Conservation (phyloP, 2,113 vertebrate species). For the Ceyx margarethae region DNA sequence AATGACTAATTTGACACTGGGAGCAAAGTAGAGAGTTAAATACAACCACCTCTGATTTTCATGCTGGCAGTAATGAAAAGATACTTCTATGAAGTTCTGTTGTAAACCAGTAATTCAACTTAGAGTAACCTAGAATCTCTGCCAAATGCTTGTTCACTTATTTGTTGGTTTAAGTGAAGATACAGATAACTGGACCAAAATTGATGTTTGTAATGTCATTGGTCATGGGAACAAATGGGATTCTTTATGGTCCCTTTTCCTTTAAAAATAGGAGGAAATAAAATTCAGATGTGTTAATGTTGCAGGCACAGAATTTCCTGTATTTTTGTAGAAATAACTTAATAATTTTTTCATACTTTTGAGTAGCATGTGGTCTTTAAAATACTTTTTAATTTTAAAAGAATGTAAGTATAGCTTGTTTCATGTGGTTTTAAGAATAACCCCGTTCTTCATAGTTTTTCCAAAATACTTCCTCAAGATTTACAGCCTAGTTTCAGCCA, state of each 20-base stretch:
- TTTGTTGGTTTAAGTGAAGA: constrained; percentile 19
- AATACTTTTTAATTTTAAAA: constrained; percentile 2
- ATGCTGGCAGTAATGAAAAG: not conserved
- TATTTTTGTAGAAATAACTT: constrained; percentile 5
- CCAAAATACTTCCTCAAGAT: not conserved
- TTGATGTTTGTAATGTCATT: not conserved
- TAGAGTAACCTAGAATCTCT: constrained; percentile 43
- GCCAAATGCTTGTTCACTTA: constrained; percentile 6
- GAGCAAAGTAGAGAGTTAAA: not conserved
- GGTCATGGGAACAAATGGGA: constrained; percentile 7
- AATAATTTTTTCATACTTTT: not conserved
- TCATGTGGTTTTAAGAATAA: constrained; percentile 12
- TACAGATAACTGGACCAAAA: constrained; percentile 1
- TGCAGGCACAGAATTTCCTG: not conserved
- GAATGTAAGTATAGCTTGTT: not conserved
- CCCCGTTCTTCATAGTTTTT: not conserved
- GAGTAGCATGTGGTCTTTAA: not conserved
- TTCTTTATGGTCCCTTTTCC: not conserved
- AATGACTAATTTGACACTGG: not conserved
- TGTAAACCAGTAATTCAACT: constrained; percentile 49
- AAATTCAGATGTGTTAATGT: not conserved
- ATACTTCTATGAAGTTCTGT: not conserved
- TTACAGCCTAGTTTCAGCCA: not conserved
- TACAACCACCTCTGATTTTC: not conserved
- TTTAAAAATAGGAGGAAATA: constrained; percentile 9